Conservation (phyloP, 2,888 invertebrate genomes). For the Neoscelio sp. region DNA sequence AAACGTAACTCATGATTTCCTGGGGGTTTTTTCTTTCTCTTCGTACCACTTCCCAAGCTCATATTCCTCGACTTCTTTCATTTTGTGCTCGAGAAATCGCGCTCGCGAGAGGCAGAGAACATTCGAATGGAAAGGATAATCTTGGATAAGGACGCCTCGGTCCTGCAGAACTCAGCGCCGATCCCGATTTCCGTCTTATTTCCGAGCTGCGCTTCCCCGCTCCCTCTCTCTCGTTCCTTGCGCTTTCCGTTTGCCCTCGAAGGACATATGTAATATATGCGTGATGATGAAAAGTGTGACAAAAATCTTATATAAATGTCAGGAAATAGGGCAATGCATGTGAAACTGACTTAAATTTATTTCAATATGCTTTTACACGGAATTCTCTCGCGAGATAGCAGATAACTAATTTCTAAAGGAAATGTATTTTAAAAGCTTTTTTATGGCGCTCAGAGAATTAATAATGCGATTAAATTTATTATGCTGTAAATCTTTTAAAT, state of each 20-base stretch:
- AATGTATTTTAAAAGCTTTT: slow-evolving; percentile 18
- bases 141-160: slow-evolving; percentile 69
- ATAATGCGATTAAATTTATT: not conserved
- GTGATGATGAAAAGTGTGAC: slow-evolving; percentile 19
- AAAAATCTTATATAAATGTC: slow-evolving; percentile 34
- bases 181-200: slow-evolving; percentile 63
- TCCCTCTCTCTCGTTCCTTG: not conserved
- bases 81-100: slow-evolving; percentile 48
- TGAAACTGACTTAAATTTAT: slow-evolving; percentile 26
- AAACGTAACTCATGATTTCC: too few relatives aligned
- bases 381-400: not conserved
- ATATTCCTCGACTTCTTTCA: slow-evolving; percentile 64
- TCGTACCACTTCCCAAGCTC: too few relatives aligned
- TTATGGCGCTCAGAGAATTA: not conserved
- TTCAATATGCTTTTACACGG: slow-evolving; percentile 38
- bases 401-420: slow-evolving; percentile 8
- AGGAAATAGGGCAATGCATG: slow-evolving; percentile 7
- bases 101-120: slow-evolving; percentile 40
- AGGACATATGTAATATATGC: slow-evolving; percentile 30
- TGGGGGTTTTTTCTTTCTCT: too few relatives aligned
- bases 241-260: not conserved
- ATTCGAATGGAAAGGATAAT: slow-evolving; percentile 70
- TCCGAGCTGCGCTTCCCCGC: slow-evolving; percentile 8
- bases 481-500: not conserved
- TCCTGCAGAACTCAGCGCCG: slow-evolving; percentile 56